A percentile compares a stretch with the other conserved stretches of the same genome.
phyloP scores from a whole-genome alignment of 2,888 invertebrate species.

The Tenthredo distinguenda region DNA sequence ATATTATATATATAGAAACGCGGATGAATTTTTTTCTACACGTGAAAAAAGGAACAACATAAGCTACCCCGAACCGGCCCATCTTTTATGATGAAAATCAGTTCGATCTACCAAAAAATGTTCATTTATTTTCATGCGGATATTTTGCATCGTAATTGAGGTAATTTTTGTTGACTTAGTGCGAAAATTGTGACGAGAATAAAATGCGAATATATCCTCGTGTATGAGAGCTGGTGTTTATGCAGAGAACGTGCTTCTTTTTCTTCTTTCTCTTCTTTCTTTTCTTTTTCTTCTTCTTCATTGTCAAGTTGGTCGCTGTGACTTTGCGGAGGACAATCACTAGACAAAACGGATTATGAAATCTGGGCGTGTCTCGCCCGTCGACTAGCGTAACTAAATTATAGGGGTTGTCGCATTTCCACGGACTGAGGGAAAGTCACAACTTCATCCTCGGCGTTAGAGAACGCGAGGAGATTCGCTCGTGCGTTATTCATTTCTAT shows the following conservation, averaged over 20 bases:
- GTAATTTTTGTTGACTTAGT: not conserved
- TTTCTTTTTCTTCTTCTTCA: not conserved
- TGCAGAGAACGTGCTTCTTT: not conserved
- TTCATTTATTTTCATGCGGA: not conserved
- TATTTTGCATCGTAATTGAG: not conserved
- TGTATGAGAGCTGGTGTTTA: not conserved
- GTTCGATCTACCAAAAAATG: not conserved
- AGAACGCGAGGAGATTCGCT: conserved; percentile 19
- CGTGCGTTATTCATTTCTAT: conserved; percentile 33
- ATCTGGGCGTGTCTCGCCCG: conserved; percentile 45
- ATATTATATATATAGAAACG: not conserved
- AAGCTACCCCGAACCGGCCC: no score
- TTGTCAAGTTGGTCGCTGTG: conserved; percentile 29
- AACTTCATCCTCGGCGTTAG: not conserved
- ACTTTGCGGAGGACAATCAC: conserved; percentile 22
- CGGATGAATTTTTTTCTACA: not conserved
- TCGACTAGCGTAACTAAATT: conserved; percentile 52
- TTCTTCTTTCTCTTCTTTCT: not conserved
- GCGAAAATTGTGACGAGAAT: not conserved
- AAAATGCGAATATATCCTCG: not conserved
- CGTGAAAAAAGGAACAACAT: not conserved
- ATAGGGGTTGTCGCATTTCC: conserved; percentile 42
- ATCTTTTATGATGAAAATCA: not conserved
- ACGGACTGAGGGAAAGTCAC: conserved; percentile 25
- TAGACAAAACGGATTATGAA: conserved; percentile 51